phyloP scores from a whole-genome alignment of 2,797 vertebrate genomes.

The Pipistrellus pygmaeus region DNA sequence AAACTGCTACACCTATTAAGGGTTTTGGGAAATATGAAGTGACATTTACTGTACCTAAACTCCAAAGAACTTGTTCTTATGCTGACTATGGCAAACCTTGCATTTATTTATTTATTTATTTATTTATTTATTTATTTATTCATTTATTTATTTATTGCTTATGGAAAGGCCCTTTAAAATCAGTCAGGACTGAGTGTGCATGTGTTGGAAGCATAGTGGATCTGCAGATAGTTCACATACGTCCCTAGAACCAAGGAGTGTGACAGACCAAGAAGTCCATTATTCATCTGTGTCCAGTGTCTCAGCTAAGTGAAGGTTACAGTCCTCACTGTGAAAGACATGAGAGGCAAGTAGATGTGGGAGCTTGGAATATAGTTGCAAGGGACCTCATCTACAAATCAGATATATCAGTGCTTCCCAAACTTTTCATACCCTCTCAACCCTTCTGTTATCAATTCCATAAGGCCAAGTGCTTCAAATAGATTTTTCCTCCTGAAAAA shows the following conservation, averaged over 20 bases:
- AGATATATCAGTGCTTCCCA: neutral
- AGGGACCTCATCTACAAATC: conserved; percentile 5
- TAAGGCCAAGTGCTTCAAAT: neutral
- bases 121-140: neutral
- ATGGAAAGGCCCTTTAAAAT: neutral
- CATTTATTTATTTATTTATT: too few relatives aligned
- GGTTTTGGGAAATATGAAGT: conserved; percentile 58
- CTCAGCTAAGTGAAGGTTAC: neutral
- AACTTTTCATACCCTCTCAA: neutral
- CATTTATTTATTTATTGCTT: neutral
- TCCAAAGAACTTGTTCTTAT: neutral
- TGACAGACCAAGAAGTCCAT: neutral
- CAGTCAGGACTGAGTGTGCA: neutral
- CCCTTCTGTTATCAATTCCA: neutral
- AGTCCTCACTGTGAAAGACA: conserved; percentile 50
- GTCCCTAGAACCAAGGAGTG: neutral
- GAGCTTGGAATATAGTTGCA: neutral
- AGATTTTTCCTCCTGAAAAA: neutral
- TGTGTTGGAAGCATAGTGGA: neutral
- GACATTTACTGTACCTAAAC: neutral
- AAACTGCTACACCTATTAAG: conserved; percentile 26
- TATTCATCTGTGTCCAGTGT: conserved; percentile 30
- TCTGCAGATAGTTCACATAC: conserved; percentile 10
- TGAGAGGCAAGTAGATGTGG: neutral
- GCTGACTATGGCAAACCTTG: neutral